Evolutionary conservation across 2,888 invertebrate species (phyloP), one percentile per base, ranked within the genome.

Genomic region (Drosophila melanocephala): DNA sequence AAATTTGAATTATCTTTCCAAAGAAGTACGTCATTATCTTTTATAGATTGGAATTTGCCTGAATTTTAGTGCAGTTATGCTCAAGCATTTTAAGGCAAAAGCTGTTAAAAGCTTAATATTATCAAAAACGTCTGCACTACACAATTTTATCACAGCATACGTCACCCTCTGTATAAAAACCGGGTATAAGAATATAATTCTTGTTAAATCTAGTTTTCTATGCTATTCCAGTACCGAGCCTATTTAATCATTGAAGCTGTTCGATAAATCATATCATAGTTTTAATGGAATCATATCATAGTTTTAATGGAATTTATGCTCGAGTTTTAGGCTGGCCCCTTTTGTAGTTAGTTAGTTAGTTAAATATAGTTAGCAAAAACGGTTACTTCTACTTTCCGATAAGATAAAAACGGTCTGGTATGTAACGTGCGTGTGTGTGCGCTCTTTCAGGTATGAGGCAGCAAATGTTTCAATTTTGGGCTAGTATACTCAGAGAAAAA

Each of bases 361-460:
- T 67, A 12, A 19, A 9, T 59, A 47, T 62, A 39, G 44, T 67
- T 55, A 28, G 44, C 26, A 6, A 61, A 58, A 61, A 55, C 28
- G 33, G 14, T 60, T 63, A 63, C 56, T 59, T 61, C 57, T 32
- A 61, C 33, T 73, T 63, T 28, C 16, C 28, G 71, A 80, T 77
- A 59, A 80, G 81, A 80, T 71, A 79, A 70, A 51, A 56, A 35
- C 33, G 7, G 5, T 28, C 12, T 10, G 37, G 4, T 19, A 28
- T 12, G 22, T 26, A 22, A 16, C 5, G 16, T 16, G 16, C 14
- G 2, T 1, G n/a, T 39, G 5, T 39, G 32, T 32, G 14, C 19
- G 26, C 7, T 22, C 39, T 12, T 5, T 57, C 22, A 16, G 5
- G 30, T 59, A 63, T 42, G 42, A 63, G 16, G 9, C 7, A 28